These are phyloP conservation scores for Porphyrio hochstetteri DNA, from an alignment of 2,113 vertebrate genomes.

Conservation along the genomic window DNA sequence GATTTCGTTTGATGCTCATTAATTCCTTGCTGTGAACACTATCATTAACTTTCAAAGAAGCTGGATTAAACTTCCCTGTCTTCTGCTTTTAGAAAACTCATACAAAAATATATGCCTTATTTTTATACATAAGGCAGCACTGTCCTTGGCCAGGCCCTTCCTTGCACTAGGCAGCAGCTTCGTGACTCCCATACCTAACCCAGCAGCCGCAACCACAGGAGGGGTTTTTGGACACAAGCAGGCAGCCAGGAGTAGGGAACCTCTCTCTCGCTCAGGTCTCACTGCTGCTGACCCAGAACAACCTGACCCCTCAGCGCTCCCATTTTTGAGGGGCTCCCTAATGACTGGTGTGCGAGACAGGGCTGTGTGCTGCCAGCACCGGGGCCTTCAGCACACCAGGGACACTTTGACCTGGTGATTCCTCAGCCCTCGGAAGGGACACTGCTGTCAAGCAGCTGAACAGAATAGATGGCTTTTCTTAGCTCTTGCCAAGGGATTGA, in stretches of 20 bases:
- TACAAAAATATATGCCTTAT: neutral
- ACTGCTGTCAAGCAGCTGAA: neutral
- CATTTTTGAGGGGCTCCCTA: neutral
- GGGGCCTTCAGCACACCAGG: fast-evolving
- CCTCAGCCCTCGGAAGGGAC: neutral
- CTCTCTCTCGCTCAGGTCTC: neutral
- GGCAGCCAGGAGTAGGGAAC: neutral
- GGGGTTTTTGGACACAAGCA: neutral
- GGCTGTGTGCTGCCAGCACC: fast-evolving
- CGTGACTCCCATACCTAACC: neutral
- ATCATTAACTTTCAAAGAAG: neutral
- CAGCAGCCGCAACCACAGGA: neutral
- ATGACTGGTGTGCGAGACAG: neutral
- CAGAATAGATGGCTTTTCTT: neutral
- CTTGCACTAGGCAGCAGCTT: neutral
- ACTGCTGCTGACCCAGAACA: neutral
- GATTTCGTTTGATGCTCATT: neutral
- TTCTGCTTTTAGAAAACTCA: neutral
- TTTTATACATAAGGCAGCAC: neutral
- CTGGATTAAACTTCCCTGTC: neutral
- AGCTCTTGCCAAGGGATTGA: neutral
- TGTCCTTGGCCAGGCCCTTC: neutral
- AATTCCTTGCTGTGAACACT: neutral
- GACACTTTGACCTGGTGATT: too few species aligned
- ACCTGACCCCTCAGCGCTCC: neutral